A percentile compares a stretch with the other conserved stretches of the same genome.
Evolutionary conservation across 1,140 invertebrate genomes (phyloP).

Genomic region (Zaprionus davidi): DNA sequence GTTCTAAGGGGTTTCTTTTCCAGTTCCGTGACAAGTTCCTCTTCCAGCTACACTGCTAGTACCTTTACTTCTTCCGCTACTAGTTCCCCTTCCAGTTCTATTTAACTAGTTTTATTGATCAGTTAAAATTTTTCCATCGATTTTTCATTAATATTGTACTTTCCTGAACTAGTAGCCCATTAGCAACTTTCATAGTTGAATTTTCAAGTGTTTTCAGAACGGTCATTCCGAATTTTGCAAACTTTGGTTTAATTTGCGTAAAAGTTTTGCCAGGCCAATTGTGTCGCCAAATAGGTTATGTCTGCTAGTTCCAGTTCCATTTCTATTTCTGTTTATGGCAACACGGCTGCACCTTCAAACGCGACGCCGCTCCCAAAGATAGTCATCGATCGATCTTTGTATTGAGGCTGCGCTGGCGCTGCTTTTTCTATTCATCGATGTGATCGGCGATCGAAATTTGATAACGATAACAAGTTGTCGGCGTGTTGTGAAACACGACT

Average conservation of each 20-base stretch:
- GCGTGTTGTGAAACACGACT: constrained; percentile 79
- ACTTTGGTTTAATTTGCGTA: constrained; percentile 59
- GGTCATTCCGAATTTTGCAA: background rate
- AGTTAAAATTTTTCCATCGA: background rate
- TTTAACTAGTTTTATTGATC: background rate
- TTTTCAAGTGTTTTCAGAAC: background rate
- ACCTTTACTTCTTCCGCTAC: background rate
- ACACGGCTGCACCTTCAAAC: constrained; percentile 47
- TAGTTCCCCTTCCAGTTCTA: background rate
- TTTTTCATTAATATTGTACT: too few relatives aligned
- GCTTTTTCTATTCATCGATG: constrained; percentile 36
- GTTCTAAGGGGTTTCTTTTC: background rate
- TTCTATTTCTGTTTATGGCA: background rate
- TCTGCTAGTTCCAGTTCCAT: background rate
- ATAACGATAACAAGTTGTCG: constrained; percentile 72
- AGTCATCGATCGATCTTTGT: constrained; percentile 42
- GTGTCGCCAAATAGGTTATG: constrained; percentile 10
- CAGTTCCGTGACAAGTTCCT: background rate
- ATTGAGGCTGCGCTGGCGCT: constrained; percentile 10
- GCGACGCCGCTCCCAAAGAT: constrained; percentile 43
- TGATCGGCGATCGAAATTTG: constrained; percentile 60
- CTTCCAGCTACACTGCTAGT: background rate
- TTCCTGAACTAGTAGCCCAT: background rate
- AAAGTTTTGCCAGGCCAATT: constrained; percentile 57
- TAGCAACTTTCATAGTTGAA: too few relatives aligned